phyloP scores from a whole-genome alignment of 2,113 vertebrate genomes.

The Piprites chloris region DNA sequence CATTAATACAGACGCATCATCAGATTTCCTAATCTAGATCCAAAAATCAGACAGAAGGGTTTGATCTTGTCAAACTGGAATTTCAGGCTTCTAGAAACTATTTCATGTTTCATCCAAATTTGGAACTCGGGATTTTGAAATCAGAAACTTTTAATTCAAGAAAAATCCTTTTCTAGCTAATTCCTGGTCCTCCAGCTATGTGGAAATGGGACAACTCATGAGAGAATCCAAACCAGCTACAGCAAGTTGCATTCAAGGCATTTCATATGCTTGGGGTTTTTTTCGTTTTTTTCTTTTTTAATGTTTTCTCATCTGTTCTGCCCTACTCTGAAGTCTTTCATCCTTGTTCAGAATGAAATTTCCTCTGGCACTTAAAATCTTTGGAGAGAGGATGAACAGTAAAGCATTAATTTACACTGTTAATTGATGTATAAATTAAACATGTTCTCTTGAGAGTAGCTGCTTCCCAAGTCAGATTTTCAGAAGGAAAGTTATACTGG shows the following conservation, averaged over 20 bases:
- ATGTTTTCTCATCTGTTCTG: neutral
- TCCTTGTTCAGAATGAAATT: slow-evolving; percentile 9
- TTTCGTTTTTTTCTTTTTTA: neutral
- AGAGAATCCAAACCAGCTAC: neutral
- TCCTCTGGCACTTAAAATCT: slow-evolving; percentile 6
- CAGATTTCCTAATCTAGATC: neutral
- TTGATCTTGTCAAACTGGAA: neutral
- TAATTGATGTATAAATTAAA: slow-evolving; percentile 62
- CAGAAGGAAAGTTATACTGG: neutral
- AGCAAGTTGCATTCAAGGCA: neutral
- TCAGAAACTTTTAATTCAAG: neutral
- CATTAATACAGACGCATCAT: neutral
- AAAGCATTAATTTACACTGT: slow-evolving; percentile 54
- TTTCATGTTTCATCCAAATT: neutral
- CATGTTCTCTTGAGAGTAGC: neutral
- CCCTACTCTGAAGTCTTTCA: slow-evolving; percentile 33
- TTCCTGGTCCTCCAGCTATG: neutral
- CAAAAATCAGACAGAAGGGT: neutral
- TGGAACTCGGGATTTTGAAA: neutral
- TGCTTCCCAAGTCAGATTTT: neutral
- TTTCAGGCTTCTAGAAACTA: neutral
- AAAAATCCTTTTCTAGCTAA: neutral
- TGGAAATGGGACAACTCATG: neutral
- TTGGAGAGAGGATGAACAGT: slow-evolving; percentile 1
- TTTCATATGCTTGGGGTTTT: neutral